Evolutionary conservation across 2,797 vertebrate species (phyloP), one percentile per base, ranked within the genome.

Genomic region (Hypotaenidia philippensis): DNA sequence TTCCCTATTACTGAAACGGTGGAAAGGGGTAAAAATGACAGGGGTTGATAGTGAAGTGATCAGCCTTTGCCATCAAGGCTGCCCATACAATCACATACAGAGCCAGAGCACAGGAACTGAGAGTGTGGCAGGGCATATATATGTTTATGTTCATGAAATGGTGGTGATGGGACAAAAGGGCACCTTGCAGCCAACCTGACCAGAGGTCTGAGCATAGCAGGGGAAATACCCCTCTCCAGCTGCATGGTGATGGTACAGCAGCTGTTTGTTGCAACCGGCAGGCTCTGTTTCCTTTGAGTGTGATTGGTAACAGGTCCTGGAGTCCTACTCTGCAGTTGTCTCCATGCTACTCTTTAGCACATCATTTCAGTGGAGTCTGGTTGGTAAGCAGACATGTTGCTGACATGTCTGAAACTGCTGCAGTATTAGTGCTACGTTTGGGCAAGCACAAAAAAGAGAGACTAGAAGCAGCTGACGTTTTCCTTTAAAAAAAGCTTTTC

Each of bases 401-500:
- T 84, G 87, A 86, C 81, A 61, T 57, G 72, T 40, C 66, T 85
- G 66, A 84, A 95, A 44, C 72, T 78, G 38, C 74, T 60, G 82
- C 69, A 78, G 27, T 65, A 10, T 82, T 89, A 64, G 57, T 20
- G 49, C 63, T 44, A 20, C 0, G 9, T 95, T 76, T 61, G n/a
- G 93, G 41, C 47, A 56, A 79, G 85, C 26, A 45, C 22, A 72
- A 81, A 78, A 91, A 84, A 89, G 56, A 94, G 71, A 80, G 45
- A 60, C 90, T 55, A 61, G 34, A 72, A 93, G 83, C 64, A 96
- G 64, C 70, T 93, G 78, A 84, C 21, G 7, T 84, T 86, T 93
- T 90, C 53, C 59, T 95, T 94, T 80, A 34, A 92, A 95, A 95
- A 96, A 94, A 49, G 71, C n/a, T 77, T 83, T 94, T 83, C 69